phyloP scores from a whole-genome alignment of 2,113 vertebrate species.

The Eclectus roratus region DNA sequence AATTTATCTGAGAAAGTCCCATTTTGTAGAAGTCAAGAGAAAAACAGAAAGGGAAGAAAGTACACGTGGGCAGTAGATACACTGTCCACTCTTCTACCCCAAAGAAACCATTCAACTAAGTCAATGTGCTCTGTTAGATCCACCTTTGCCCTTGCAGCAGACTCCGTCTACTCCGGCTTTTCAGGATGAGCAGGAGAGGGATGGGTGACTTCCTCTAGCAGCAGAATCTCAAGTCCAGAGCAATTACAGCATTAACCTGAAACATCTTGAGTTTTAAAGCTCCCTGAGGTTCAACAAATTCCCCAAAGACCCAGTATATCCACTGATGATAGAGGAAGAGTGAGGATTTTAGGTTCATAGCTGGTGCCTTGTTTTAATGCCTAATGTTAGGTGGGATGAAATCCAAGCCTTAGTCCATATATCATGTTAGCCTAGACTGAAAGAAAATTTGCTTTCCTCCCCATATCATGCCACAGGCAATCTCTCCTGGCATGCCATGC shows the following conservation, averaged over 20 bases:
- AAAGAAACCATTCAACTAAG: background rate
- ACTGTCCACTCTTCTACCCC: background rate
- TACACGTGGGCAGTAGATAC: background rate
- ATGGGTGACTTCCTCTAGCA: background rate
- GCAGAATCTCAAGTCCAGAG: background rate
- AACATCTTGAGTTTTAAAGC: background rate
- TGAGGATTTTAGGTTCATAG: background rate
- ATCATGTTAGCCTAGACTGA: background rate
- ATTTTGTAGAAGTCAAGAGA: background rate
- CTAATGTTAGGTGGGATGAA: background rate
- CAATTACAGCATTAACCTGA: background rate
- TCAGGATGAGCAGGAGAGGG: background rate
- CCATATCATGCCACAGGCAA: background rate
- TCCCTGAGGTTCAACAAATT: background rate
- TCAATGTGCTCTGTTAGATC: background rate
- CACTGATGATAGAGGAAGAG: background rate
- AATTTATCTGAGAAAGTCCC: constrained; percentile 44
- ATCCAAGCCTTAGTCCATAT: background rate
- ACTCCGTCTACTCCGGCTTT: background rate
- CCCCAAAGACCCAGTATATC: background rate
- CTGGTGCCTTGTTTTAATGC: background rate
- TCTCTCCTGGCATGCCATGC: background rate
- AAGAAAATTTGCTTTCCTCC: background rate
- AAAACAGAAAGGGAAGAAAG: constrained; percentile 7
- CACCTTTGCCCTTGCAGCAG: background rate